Evolutionary conservation across 2,888 invertebrate genomes (phyloP).

Genomic region (Papilio demoleus): DNA sequence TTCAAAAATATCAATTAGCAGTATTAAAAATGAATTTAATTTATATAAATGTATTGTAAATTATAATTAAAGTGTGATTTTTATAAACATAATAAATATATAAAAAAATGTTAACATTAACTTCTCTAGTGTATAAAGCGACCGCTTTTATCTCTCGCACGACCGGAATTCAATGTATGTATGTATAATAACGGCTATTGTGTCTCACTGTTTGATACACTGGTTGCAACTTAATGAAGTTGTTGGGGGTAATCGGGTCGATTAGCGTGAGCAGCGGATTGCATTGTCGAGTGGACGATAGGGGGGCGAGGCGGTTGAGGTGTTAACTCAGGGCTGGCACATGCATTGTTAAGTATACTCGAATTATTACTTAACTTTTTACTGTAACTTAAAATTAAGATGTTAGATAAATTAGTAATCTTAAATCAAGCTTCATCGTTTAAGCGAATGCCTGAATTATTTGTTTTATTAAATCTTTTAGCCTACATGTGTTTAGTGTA

Average conservation of each 20-base stretch:
- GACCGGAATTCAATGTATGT: slow-evolving; percentile 15
- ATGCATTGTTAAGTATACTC: background rate
- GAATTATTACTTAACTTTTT: background rate
- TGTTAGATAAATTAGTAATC: no score
- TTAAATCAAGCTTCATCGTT: no score
- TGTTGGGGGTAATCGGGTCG: slow-evolving; percentile 23
- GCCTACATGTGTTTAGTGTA: no score
- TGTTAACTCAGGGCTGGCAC: slow-evolving; percentile 8
- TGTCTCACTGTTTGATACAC: background rate
- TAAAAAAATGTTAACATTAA: background rate
- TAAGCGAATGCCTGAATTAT: no score
- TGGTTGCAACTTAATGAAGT: slow-evolving; percentile 15
- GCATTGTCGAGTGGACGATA: slow-evolving; percentile 16
- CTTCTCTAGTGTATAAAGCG: slow-evolving; percentile 1
- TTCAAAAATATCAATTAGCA: no score
- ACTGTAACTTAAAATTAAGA: no score
- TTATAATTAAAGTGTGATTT: no score
- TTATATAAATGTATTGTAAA: no score
- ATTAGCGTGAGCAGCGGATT: slow-evolving; percentile 17
- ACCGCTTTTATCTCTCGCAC: slow-evolving; percentile 6
- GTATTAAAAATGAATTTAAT: no score
- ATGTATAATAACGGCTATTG: slow-evolving; percentile 7
- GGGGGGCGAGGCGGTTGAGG: background rate
- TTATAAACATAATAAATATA: background rate
- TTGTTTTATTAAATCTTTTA: no score